Evolutionary conservation across 1,140 invertebrate genomes (phyloP).

Genomic region (Parasteatoda tepidariorum): DNA sequence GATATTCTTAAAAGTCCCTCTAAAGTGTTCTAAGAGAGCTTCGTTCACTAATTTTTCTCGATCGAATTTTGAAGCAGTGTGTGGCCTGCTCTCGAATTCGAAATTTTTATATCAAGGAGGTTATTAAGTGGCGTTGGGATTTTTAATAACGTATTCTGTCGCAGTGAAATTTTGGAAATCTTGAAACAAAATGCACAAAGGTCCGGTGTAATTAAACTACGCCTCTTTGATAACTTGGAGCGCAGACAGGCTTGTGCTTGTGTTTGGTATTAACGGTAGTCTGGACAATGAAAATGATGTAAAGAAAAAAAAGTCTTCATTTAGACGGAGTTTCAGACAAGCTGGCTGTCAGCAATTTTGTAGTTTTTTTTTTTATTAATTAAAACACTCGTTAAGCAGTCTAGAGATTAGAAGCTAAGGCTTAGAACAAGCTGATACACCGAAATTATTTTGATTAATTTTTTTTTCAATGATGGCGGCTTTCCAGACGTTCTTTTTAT

Average conservation of each 20-base stretch:
- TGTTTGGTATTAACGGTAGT: neutral
- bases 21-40: neutral
- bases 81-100: conserved; percentile 16
- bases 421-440: too few relatives aligned
- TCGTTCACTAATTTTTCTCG: conserved; percentile 34
- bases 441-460: too few relatives aligned
- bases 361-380: too few relatives aligned
- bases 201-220: conserved; percentile 30
- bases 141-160: conserved; percentile 27
- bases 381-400: too few relatives aligned
- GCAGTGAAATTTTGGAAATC: neutral
- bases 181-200: conserved; percentile 17
- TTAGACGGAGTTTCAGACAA: too few relatives aligned
- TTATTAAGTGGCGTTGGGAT: neutral
- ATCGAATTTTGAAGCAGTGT: conserved; percentile 33
- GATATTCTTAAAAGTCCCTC: conserved; percentile 8
- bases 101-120: conserved; percentile 23
- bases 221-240: conserved; percentile 3
- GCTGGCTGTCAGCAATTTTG: too few relatives aligned
- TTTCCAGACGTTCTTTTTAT: too few relatives aligned
- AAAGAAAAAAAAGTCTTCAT: neutral
- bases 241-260: neutral
- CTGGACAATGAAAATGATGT: neutral
- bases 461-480: too few relatives aligned
- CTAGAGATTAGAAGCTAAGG: too few relatives aligned